A percentile compares a stretch with the other conserved stretches of the same genome.
phyloP scores from a whole-genome alignment of 2,888 invertebrate species.

The Eurytoma californica region DNA sequence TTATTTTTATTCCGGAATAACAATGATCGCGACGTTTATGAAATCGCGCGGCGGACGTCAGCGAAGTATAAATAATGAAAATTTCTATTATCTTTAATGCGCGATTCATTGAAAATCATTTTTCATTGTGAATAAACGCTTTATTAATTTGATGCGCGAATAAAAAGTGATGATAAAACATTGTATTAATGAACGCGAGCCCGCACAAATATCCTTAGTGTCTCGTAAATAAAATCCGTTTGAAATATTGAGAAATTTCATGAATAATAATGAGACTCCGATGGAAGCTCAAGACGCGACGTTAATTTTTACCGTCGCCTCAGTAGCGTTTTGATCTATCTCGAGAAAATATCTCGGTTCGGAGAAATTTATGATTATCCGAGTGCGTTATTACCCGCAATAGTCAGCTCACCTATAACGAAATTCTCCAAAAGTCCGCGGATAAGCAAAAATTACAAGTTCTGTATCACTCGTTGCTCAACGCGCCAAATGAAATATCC shows the following conservation, averaged over 20 bases:
- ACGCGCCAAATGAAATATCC: constrained; percentile 8
- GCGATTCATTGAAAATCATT: neutral
- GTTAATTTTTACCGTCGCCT: constrained; percentile 27
- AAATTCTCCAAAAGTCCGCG: neutral
- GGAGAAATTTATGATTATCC: constrained; percentile 36
- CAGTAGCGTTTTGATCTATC: neutral
- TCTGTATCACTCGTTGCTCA: neutral
- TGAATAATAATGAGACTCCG: constrained; percentile 46
- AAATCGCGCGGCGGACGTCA: too few species aligned
- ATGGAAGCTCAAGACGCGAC: constrained; percentile 15
- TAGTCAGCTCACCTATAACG: too few species aligned
- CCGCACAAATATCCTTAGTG: constrained; percentile 36
- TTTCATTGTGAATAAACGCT: neutral
- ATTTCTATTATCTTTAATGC: neutral
- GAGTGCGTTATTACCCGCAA: neutral
- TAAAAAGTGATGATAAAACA: constrained; percentile 22
- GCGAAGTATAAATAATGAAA: neutral
- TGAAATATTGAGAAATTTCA: constrained; percentile 54
- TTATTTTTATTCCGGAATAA: too few species aligned
- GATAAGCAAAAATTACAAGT: too few species aligned
- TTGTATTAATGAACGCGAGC: neutral
- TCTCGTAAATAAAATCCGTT: constrained; percentile 45
- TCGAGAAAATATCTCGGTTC: neutral
- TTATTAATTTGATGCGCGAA: constrained; percentile 1
- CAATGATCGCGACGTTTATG: too few species aligned